Evolutionary conservation across 2,797 vertebrate species (phyloP).

Genomic region (Micromesistius poutassou): DNA sequence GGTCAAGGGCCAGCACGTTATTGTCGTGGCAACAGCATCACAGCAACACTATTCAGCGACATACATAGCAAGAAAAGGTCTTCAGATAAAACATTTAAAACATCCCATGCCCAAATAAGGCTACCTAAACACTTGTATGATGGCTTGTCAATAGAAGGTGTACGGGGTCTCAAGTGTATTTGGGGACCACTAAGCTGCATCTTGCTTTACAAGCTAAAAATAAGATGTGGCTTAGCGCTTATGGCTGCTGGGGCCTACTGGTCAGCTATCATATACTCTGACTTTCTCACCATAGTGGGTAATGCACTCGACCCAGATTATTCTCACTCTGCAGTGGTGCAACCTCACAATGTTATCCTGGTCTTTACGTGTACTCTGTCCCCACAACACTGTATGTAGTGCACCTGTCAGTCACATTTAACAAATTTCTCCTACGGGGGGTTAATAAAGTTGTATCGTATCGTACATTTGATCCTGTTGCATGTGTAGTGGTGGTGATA

Average conservation of each 20-base stretch:
- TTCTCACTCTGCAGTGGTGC: too few relatives aligned
- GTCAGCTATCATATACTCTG: background rate
- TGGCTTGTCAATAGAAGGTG: background rate
- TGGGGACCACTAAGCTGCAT: background rate
- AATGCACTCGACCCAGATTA: background rate
- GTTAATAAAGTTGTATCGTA: too few relatives aligned
- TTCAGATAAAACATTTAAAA: background rate
- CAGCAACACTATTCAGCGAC: background rate
- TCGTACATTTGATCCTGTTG: background rate
- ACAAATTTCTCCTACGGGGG: too few relatives aligned
- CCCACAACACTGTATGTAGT: background rate
- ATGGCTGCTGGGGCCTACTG: background rate
- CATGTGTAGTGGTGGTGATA: background rate
- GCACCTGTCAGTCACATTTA: too few relatives aligned
- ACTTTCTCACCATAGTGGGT: background rate
- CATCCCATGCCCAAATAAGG: background rate
- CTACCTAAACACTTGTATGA: background rate
- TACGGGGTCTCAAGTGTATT: background rate
- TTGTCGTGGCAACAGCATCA: conserved; percentile 22
- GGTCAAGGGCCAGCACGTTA: conserved; percentile 27
- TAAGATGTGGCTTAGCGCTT: background rate
- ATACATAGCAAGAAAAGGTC: background rate
- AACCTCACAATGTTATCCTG: too few relatives aligned
- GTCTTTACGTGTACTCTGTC: background rate
- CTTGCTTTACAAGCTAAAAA: conserved; percentile 1